Base-by-base conservation (phyloP, 2,888 invertebrate genomes). In the Trissoscelio sp. region DNA sequence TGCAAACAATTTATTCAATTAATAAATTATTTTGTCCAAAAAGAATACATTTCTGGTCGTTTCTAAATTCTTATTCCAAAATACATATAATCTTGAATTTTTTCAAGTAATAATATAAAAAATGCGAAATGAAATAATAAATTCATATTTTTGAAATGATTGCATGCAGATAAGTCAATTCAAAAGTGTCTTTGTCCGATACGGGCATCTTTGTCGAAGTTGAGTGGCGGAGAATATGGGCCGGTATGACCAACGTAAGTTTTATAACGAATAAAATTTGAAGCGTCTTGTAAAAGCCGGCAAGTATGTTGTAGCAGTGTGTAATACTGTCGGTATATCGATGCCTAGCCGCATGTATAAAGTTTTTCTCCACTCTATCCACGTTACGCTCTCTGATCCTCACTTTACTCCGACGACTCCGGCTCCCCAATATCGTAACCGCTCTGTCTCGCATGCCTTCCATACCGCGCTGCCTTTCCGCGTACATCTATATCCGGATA, bases 201-300 rank as follows among this genome's bases (percentile, higher is more conserved):
- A 69, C 48, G 28, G 55, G 31, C 62, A n/a, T n/a, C n/a, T n/a
- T n/a, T 53, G 28, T 39, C 12, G 24, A 31, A 69, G 53, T 46
- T 22, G 31, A 34, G 39, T 31, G 51, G 42, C 31, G 62, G 46
- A 60, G 14, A 73, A 62, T 55, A 73, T 24, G 46, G 78, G 57
- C 31, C 64, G 28, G 62, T 62, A 64, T 64, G 73, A 72, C 53
- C 85, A 82, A 86, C 85, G 85, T 81, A 81, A 86, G 85, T 87
- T 89, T 89, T 87, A 88, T 87, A 89, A 87, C 83, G 85, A 88
- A 89, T 89, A 88, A 89, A 89, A 87, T 87, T 87, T 88, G 88
- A 88, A 89, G 86, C 87, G 86, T 83, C 88, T 86, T 88, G 87
- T 89, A 89, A 89, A 89, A 89, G 85, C 82, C 78, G 81, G 84